A percentile compares a stretch with the other conserved stretches of the same genome.
These are phyloP conservation scores for Odocoileus hemionus DNA, from an alignment of 2,113 vertebrate species.

Conservation along the genomic window DNA sequence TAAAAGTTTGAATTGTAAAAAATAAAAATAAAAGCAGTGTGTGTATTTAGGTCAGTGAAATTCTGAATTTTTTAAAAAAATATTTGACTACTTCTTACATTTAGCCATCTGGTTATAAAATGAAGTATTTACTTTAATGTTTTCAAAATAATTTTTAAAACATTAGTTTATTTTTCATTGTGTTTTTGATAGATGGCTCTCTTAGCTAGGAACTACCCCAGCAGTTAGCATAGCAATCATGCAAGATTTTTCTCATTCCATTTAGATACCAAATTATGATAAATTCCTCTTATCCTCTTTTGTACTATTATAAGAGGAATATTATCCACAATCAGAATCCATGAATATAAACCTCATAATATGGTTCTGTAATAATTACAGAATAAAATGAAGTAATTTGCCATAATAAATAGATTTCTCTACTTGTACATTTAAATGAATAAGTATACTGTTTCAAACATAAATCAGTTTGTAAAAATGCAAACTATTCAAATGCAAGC, in stretches of 20 bases:
- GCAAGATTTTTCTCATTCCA: not conserved
- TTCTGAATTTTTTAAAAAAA: not conserved
- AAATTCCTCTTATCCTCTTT: not conserved
- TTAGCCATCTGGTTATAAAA: not conserved
- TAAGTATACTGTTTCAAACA: not conserved
- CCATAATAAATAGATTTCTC: not conserved
- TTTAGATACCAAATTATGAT: not conserved
- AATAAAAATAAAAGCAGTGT: not conserved
- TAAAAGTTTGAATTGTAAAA: too few relatives aligned
- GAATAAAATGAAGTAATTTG: not conserved
- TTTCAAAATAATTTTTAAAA: not conserved
- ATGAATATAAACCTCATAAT: not conserved
- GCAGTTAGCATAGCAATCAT: not conserved
- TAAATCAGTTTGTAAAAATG: not conserved
- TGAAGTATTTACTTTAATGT: not conserved
- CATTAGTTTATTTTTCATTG: not conserved
- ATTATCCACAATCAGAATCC: not conserved
- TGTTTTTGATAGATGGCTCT: not conserved
- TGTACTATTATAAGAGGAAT: not conserved
- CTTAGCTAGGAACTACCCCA: not conserved
- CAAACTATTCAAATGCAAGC: not conserved
- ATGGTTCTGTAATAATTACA: not conserved
- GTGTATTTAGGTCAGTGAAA: not conserved
- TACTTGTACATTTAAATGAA: not conserved
- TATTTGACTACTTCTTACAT: not conserved